Base-by-base conservation (phyloP, 2,888 invertebrate species). In the Schizotus pectinicornis region DNA sequence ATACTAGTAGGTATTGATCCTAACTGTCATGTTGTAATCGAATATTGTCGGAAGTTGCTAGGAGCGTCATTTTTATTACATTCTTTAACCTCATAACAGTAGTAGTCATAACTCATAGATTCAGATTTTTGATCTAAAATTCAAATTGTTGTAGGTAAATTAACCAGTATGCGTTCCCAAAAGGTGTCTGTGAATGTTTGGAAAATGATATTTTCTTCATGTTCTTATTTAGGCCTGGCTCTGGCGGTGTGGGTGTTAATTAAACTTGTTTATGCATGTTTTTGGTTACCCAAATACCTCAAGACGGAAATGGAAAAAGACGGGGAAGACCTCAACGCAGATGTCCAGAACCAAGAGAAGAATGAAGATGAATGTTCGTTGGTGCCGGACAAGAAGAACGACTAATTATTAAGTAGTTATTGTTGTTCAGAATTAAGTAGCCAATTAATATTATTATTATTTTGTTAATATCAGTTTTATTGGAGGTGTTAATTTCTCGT, bases 141-240 rank as follows among this genome's bases (percentile, higher is more conserved):
- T 22, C 2, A 5, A 22, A 3, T 22, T 22, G 22, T 22, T 22
- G 5, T 22, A 22, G n/a, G n/a, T n/a, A 22, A 22, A 22, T 22
- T 22, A 2, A 22, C 22, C 5, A 22, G 3, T 22, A 88, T 88
- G 88, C 85, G 85, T 73, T 78, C 84, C 62, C 88, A 89, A 76
- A 84, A 88, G 82, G 86, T 90, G 0, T 82, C 82, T 13, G 86
- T 89, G 32, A 87, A 89, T 74, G 83, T 85, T 62, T 85, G 86
- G 82, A 84, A 84, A 59, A 89, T 90, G 88, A 77, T 84, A 0
- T 83, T 84, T 69, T 83, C 86, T 0, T 86, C 88, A 74, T 71
- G 84, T 35, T 82, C 84, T 8, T 90, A 89, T 69, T 80, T 86
- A 42, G 81, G 81, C 0, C 73, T 90, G 43, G 86, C 88, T 0